These are phyloP conservation scores for Pogonocichla stellata DNA, from an alignment of 2,113 vertebrate species.

Conservation along the genomic window DNA sequence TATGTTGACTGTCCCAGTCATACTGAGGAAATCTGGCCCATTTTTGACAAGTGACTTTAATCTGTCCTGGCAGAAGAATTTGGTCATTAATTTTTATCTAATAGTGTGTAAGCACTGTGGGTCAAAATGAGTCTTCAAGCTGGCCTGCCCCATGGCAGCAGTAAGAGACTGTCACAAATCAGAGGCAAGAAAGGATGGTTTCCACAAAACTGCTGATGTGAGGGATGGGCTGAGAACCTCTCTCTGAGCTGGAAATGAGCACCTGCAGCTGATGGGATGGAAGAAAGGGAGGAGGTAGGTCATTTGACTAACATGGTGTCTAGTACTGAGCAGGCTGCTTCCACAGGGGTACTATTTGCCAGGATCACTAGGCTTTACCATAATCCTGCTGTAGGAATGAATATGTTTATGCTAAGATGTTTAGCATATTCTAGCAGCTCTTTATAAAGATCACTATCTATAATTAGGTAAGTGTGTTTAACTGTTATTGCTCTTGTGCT, in stretches of 20 bases:
- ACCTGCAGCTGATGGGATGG: neutral
- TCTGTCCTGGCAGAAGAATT: neutral
- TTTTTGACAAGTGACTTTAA: neutral
- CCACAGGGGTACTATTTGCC: neutral
- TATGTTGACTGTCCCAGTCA: neutral
- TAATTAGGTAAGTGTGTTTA: constrained; percentile 55
- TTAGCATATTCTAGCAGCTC: constrained; percentile 55
- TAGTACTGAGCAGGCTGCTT: neutral
- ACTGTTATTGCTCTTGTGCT: constrained; percentile 60
- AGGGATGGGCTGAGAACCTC: neutral
- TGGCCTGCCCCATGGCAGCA: neutral
- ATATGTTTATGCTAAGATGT: constrained; percentile 49
- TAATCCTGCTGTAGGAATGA: constrained; percentile 19
- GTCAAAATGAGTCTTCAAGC: neutral
- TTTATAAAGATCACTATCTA: constrained; percentile 62
- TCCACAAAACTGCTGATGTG: neutral
- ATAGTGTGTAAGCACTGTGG: neutral
- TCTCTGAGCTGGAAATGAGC: neutral
- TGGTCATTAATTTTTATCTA: neutral
- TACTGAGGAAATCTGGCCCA: neutral
- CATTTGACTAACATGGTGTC: neutral
- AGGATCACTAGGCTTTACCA: neutral
- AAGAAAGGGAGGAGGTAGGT: neutral
- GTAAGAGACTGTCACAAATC: neutral
- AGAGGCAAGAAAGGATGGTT: neutral